phyloP scores from a whole-genome alignment of 2,888 invertebrate species.

The Leptothorax acervorum region DNA sequence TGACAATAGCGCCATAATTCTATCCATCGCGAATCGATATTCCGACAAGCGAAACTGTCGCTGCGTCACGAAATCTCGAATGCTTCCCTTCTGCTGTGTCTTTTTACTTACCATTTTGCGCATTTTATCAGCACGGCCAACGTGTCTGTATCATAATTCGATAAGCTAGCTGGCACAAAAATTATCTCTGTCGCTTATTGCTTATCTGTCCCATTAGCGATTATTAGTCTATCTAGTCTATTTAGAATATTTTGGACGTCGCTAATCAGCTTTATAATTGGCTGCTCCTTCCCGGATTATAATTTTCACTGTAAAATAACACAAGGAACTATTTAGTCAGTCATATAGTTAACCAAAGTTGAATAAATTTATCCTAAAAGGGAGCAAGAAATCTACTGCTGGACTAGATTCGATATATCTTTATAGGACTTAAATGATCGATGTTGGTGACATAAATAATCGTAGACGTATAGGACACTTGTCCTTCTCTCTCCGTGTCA shows the following conservation, averaged over 20 bases:
- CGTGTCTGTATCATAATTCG: neutral
- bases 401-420: neutral
- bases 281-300: neutral
- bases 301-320: neutral
- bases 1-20: neutral
- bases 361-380: neutral
- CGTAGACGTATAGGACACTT: neutral
- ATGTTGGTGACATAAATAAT: neutral
- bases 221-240: neutral
- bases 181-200: conserved; percentile 2
- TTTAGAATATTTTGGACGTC: conserved; percentile 1
- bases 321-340: neutral
- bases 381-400: neutral
- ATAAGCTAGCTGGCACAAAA: conserved; percentile 2
- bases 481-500: neutral
- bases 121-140: conserved; percentile 1
- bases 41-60: neutral
- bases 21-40: conserved; percentile 2
- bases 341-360: neutral
- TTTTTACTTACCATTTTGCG: neutral
- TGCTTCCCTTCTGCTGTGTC: neutral
- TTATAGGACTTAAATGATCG: neutral
- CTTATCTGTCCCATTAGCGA: neutral
- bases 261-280: neutral
- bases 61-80: neutral